A percentile compares a stretch with the other conserved stretches of the same genome.
Conservation (phyloP, 2,113 vertebrate genomes). For the Lucifuga dentata region DNA sequence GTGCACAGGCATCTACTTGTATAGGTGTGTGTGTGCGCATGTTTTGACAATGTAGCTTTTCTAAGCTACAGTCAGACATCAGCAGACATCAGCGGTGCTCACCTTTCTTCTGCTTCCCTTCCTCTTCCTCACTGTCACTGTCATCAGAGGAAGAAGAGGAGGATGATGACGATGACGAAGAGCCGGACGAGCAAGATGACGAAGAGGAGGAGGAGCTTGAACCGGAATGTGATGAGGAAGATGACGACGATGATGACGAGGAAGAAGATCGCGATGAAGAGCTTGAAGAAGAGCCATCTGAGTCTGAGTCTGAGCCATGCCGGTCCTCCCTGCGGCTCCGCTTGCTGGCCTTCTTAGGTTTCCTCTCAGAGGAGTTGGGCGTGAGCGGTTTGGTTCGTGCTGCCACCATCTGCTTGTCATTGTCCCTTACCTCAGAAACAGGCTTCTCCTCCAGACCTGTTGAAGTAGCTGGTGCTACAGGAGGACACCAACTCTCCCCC, state of each 20-base stretch:
- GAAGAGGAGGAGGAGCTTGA: conserved; percentile 89
- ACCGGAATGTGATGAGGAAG: conserved; percentile 88
- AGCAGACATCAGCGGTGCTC: conserved; percentile 20
- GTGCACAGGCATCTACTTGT: too few species aligned
- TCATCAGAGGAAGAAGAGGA: conserved; percentile 95
- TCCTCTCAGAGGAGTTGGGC: conserved; percentile 91
- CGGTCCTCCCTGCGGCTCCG: conserved; percentile 78
- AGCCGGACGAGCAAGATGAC: conserved; percentile 93
- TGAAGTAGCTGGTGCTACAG: conserved; percentile 79
- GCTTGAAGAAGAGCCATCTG: conserved; percentile 85
- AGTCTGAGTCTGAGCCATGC: conserved; percentile 88
- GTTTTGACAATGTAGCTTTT: too few species aligned
- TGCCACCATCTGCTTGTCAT: conserved; percentile 90
- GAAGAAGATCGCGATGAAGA: conserved; percentile 95
- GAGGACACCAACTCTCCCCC: conserved; percentile 85
- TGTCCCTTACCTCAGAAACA: conserved; percentile 65
- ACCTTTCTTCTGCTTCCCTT: conserved; percentile 82
- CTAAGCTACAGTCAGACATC: too few species aligned
- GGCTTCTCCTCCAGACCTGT: conserved; percentile 85
- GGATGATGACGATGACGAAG: conserved; percentile 91
- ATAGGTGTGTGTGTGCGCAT: too few species aligned
- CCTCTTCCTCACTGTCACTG: conserved; percentile 90
- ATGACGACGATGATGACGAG: conserved; percentile 93
- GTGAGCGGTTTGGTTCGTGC: conserved; percentile 95
- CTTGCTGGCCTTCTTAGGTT: conserved; percentile 85